These are phyloP conservation scores for Clostera curtula DNA, from an alignment of 2,888 invertebrate species.

Conservation along the genomic window DNA sequence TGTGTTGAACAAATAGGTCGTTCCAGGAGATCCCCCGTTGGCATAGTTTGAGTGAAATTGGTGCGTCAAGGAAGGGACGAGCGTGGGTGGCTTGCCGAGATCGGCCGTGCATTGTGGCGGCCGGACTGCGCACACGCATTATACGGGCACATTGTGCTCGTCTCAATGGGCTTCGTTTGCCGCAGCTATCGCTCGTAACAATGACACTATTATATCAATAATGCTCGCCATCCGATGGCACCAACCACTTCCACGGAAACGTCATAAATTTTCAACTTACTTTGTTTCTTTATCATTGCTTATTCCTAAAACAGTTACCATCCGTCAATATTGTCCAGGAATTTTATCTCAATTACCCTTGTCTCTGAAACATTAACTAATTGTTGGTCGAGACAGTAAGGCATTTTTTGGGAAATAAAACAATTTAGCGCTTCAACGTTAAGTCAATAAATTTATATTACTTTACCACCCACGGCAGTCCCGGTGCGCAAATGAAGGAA, in stretches of 20 bases:
- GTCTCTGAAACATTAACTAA: too few species aligned
- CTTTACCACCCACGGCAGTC: too few species aligned
- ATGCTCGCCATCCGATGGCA: conserved; percentile 48
- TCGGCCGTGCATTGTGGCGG: conserved; percentile 58
- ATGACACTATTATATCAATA: conserved; percentile 70
- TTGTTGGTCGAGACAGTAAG: too few species aligned
- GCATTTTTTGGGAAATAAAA: too few species aligned
- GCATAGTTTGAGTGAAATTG: conserved; percentile 50
- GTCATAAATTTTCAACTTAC: conserved; percentile 52
- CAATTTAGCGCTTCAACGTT: too few species aligned
- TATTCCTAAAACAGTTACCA: conserved; percentile 19
- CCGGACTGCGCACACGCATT: conserved; percentile 51
- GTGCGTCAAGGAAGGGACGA: conserved; percentile 49
- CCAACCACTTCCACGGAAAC: conserved; percentile 50
- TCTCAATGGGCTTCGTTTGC: conserved; percentile 68
- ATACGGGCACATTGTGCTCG: conserved; percentile 71
- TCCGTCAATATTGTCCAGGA: conserved; percentile 9
- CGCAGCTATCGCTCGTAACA: conserved; percentile 59
- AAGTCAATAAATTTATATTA: too few species aligned
- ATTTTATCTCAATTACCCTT: background rate
- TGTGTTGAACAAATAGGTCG: conserved; percentile 19
- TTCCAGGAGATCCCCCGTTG: conserved; percentile 29
- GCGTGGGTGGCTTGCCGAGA: conserved; percentile 55
- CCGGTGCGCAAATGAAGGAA: too few species aligned
- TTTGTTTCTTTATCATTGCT: conserved; percentile 41